Conservation (phyloP, 2,797 vertebrate species). For the Enteromius unitaeniatus region DNA sequence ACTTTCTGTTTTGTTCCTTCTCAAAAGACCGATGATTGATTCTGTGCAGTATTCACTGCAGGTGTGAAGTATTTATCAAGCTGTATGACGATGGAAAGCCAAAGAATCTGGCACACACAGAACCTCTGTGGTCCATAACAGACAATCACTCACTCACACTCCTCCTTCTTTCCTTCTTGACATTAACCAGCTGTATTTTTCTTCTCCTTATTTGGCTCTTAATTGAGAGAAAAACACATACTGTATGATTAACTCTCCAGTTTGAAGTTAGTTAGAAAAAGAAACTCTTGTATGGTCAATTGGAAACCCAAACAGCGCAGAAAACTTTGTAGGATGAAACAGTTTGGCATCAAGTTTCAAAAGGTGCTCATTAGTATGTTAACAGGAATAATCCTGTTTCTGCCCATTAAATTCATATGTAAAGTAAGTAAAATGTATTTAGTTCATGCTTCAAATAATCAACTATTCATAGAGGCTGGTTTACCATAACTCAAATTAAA, state of each 20-base stretch:
- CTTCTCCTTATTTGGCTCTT: constrained; percentile 61
- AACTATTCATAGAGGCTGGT: neutral
- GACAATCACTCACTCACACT: constrained; percentile 11
- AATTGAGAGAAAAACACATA: constrained; percentile 54
- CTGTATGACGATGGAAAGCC: constrained; percentile 33
- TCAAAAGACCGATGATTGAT: constrained; percentile 34
- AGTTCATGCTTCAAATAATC: neutral
- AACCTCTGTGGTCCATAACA: constrained; percentile 33
- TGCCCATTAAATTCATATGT: neutral
- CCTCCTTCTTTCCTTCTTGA: constrained; percentile 33
- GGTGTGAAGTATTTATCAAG: constrained; percentile 37
- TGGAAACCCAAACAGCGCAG: constrained; percentile 22
- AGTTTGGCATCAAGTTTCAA: neutral
- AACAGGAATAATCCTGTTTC: neutral
- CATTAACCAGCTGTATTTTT: constrained; percentile 55
- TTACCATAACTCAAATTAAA: neutral
- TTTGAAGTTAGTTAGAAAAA: constrained; percentile 50
- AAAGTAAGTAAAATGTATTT: neutral
- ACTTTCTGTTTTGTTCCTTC: constrained; percentile 25
- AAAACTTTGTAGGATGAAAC: neutral
- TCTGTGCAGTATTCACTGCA: constrained; percentile 27
- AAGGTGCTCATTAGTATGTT: constrained; percentile 4
- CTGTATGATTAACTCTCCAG: constrained; percentile 17
- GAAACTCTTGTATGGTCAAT: constrained; percentile 52
- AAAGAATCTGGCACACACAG: constrained; percentile 2